Evolutionary conservation across 2,888 invertebrate genomes (phyloP), one percentile per base, ranked within the genome.

Genomic region (Arrhopalites spinosus): DNA sequence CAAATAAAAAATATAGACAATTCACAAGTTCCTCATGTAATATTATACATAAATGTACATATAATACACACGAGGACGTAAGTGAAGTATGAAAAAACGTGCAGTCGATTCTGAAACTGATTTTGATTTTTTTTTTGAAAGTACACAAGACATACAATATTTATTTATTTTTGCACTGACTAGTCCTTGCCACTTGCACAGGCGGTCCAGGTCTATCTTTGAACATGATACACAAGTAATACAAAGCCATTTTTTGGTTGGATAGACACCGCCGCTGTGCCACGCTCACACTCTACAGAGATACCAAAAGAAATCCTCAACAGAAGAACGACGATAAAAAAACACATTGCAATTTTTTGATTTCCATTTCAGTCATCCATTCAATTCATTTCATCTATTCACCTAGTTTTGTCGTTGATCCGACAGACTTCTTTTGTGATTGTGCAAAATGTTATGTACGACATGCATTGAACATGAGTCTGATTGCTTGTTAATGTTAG

Each of bases 401-500:
- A 23, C 17, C 56, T 23, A 20, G 23, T 56, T n/a, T 15, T 23
- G 7, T 56, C 23, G n/a, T 36, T 36, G 36, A 36, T 36, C 23
- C 56, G 56, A 23, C 56, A 20, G n/a, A 56, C 56, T 56, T 56
- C 23, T 23, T 47, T 36, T 64, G 30, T 64, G 61, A 61, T 61
- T 61, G 61, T 61, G 61, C 61, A 61, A 61, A 27, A 2, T 1
- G 13, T 15, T 61, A 27, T 23, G 25, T 61, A 20, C 25, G 36
- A 36, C 5, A 36, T 3, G 11, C 5, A 36, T 3, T 7, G 36
- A 36, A 36, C 36, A 36, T 36, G 36, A 36, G 7, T 56, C 56
- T n/a, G 56, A n/a, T 56, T 23, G n/a, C 56, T 56, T 56, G n/a
- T 56, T 23, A n/a, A 5, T n/a, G 56, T 23, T 56, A n/a, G 3